A percentile compares a stretch with the other conserved stretches of the same genome.
Evolutionary conservation across 2,113 vertebrate species (phyloP).

Genomic region (Colossoma macropomum): DNA sequence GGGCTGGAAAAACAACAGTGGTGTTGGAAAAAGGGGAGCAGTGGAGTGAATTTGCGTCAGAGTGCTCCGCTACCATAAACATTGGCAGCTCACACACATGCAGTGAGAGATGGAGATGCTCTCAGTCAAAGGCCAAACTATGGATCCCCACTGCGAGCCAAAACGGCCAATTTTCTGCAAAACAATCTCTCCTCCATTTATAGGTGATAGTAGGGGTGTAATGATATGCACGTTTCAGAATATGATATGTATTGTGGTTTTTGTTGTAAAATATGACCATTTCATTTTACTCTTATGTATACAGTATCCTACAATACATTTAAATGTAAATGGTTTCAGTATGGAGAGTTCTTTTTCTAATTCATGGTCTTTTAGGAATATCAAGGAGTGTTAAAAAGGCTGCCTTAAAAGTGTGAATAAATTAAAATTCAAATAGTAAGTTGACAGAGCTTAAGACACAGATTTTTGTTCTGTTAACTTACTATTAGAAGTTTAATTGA

Average conservation of each 20-base stretch:
- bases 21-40: constrained; percentile 45
- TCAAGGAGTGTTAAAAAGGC: too few species aligned
- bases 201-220: not conserved
- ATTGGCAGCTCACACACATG: not conserved
- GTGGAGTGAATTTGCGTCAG: constrained; percentile 48
- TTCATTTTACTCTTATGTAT: too few species aligned
- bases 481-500: too few species aligned
- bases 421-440: too few species aligned
- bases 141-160: not conserved
- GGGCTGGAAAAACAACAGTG: constrained; percentile 48
- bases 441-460: too few species aligned
- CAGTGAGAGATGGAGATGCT: not conserved
- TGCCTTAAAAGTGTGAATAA: too few species aligned
- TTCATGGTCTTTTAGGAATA: too few species aligned
- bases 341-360: too few species aligned
- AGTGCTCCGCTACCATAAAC: constrained; percentile 39
- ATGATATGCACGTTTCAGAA: not conserved
- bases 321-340: too few species aligned
- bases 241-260: not conserved
- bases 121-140: not conserved
- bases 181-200: not conserved
- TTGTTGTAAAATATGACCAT: too few species aligned
- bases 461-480: too few species aligned
- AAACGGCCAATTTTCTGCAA: not conserved
- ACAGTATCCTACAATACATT: too few species aligned